phyloP scores from a whole-genome alignment of 2,797 vertebrate species.

The Cynopterus sphinx region DNA sequence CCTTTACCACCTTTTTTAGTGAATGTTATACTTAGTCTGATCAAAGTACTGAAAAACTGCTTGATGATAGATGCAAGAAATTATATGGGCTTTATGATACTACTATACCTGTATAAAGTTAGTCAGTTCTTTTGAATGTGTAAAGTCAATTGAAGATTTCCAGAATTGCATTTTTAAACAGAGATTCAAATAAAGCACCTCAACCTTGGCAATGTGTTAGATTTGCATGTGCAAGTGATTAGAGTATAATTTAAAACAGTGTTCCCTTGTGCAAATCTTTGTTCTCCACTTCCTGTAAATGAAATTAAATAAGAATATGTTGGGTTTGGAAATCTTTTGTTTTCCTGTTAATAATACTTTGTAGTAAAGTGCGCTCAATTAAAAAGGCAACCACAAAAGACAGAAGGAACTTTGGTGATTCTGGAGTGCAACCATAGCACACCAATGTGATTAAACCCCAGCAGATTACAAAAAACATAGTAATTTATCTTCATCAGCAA shows the following conservation, averaged over 20 bases:
- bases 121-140: background rate
- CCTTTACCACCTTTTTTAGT: background rate
- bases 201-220: background rate
- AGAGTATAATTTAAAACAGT: slow-evolving; percentile 23
- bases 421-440: background rate
- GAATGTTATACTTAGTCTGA: background rate
- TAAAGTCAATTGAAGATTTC: slow-evolving; percentile 4
- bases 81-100: background rate
- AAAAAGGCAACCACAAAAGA: background rate
- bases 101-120: background rate
- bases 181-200: background rate
- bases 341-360: slow-evolving; percentile 10
- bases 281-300: slow-evolving; percentile 29
- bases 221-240: slow-evolving; percentile 56
- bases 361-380: background rate
- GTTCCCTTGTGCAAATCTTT: slow-evolving; percentile 34
- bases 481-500: background rate
- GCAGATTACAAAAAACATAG: background rate
- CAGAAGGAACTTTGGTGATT: background rate
- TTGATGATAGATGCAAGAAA: slow-evolving; percentile 5
- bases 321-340: background rate
- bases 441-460: background rate
- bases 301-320: slow-evolving; percentile 9
- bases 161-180: background rate
- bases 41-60: background rate